Conservation (phyloP, 2,888 invertebrate species). For the Epinotia ramella region DNA sequence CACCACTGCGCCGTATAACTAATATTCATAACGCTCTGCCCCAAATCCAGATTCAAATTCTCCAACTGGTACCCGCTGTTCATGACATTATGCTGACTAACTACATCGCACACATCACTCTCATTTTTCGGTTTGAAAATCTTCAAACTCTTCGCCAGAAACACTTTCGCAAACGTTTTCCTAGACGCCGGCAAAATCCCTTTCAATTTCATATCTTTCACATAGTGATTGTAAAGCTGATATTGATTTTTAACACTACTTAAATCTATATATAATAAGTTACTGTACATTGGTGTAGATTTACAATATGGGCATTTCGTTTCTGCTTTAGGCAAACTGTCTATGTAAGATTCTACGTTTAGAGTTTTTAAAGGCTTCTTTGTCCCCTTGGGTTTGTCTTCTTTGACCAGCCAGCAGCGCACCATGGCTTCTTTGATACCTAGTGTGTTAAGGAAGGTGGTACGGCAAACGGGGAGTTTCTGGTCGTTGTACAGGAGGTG, state of each 20-base stretch:
- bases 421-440: conserved; percentile 73
- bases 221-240: conserved; percentile 66
- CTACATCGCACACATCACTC: conserved; percentile 63
- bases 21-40: conserved; percentile 33
- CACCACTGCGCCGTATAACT: conserved; percentile 42
- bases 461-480: conserved; percentile 61
- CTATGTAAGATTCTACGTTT: conserved; percentile 64
- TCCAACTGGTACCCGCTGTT: conserved; percentile 45
- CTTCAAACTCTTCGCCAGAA: conserved; percentile 60
- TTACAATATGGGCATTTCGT: conserved; percentile 63
- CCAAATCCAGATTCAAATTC: conserved; percentile 35
- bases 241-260: conserved; percentile 63
- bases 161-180: conserved; percentile 68
- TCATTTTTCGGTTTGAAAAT: conserved; percentile 70
- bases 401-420: conserved; percentile 61
- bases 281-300: conserved; percentile 49
- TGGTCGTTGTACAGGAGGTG: conserved; percentile 56
- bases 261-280: conserved; percentile 57
- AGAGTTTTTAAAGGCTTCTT: conserved; percentile 62
- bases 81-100: conserved; percentile 61
- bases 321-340: conserved; percentile 60
- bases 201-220: conserved; percentile 56
- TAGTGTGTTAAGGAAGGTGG: conserved; percentile 68
- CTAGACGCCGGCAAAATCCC: conserved; percentile 62
- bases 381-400: conserved; percentile 51